These are phyloP conservation scores for Streptopelia turtur DNA, from an alignment of 2,797 vertebrate species.

Conservation along the genomic window DNA sequence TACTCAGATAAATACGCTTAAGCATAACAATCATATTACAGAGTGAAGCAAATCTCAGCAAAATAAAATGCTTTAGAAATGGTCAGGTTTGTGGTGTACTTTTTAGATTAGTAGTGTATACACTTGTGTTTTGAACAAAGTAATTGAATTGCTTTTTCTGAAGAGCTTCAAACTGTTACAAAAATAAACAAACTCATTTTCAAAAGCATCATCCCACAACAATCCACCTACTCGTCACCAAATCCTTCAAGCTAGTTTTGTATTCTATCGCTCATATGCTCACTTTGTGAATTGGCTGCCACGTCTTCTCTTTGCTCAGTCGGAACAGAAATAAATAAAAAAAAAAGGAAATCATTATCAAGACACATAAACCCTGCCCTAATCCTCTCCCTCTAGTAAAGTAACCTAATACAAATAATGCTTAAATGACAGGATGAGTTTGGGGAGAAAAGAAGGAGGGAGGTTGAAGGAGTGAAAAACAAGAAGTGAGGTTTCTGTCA, in stretches of 20 bases:
- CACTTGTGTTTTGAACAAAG: background rate
- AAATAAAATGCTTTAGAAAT: background rate
- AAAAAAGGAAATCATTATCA: background rate
- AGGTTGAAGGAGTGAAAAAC: background rate
- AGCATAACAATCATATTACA: background rate
- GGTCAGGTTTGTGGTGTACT: background rate
- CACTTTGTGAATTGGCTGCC: background rate
- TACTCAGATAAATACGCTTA: background rate
- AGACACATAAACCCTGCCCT: background rate
- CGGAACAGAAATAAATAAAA: background rate
- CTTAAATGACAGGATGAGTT: background rate
- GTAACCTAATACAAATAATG: background rate
- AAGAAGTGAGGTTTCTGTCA: background rate
- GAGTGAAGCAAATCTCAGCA: background rate
- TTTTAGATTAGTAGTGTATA: background rate
- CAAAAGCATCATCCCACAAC: slow-evolving; percentile 43
- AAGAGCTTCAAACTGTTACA: slow-evolving; percentile 8
- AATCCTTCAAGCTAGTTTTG: slow-evolving; percentile 23
- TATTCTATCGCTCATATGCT: background rate
- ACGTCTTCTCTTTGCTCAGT: background rate
- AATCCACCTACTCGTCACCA: slow-evolving; percentile 34
- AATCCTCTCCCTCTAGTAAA: background rate
- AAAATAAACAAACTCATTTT: slow-evolving; percentile 47
- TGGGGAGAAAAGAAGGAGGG: background rate
- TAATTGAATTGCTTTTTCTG: background rate